These are phyloP conservation scores for Acleris literana DNA, from an alignment of 2,888 invertebrate genomes.

Conservation along the genomic window DNA sequence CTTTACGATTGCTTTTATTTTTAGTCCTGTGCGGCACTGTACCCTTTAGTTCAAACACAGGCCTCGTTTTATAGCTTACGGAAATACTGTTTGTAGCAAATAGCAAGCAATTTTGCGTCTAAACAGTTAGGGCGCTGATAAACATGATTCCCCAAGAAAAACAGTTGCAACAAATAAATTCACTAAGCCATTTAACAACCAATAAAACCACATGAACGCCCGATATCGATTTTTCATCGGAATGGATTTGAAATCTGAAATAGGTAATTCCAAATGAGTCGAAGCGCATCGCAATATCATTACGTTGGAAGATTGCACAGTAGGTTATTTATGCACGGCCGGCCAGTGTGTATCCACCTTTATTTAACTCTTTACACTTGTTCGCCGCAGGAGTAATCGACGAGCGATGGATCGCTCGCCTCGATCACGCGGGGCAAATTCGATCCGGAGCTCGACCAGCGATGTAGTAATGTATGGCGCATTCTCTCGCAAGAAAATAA, in stretches of 20 bases:
- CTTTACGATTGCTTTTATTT: slow-evolving; percentile 64
- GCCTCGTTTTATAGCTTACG: not conserved
- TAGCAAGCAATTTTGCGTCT: not conserved
- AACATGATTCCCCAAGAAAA: slow-evolving; percentile 40
- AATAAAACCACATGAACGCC: slow-evolving; percentile 38
- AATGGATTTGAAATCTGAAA: slow-evolving; percentile 55
- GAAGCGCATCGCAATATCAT: slow-evolving; percentile 67
- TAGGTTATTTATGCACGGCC: slow-evolving; percentile 64
- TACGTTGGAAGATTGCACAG: slow-evolving; percentile 64
- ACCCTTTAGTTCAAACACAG: not conserved
- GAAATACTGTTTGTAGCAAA: not conserved
- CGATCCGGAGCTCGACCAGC: slow-evolving; percentile 50
- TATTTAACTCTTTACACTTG: slow-evolving; percentile 51
- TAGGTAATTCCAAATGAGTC: slow-evolving; percentile 58
- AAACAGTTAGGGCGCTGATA: not conserved
- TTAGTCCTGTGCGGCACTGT: slow-evolving; percentile 45
- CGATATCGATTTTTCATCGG: slow-evolving; percentile 40
- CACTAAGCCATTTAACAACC: slow-evolving; percentile 40
- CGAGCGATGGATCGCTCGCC: slow-evolving; percentile 54
- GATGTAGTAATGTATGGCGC: slow-evolving; percentile 62
- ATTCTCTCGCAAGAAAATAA: slow-evolving; percentile 71
- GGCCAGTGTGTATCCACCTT: slow-evolving; percentile 53
- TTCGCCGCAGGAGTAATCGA: slow-evolving; percentile 47
- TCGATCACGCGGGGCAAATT: slow-evolving; percentile 45
- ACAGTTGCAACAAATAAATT: slow-evolving; percentile 43